These are phyloP conservation scores for Acanthopleura granulata DNA, from an alignment of 2,888 invertebrate species.

Conservation along the genomic window DNA sequence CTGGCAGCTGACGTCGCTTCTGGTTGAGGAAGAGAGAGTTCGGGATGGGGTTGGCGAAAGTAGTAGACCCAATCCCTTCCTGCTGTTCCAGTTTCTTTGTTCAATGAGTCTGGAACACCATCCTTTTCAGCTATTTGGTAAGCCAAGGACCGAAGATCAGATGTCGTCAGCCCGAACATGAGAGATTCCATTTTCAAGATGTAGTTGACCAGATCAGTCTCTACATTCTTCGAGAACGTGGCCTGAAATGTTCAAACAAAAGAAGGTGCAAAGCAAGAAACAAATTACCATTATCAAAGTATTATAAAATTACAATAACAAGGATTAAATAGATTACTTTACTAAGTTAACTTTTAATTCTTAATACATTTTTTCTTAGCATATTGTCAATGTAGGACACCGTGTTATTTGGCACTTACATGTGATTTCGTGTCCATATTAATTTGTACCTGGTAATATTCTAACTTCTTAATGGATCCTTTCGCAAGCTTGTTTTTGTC, in stretches of 20 bases:
- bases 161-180: slow-evolving; percentile 21
- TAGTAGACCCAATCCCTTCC: slow-evolving; percentile 25
- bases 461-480: too few species aligned
- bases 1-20: slow-evolving; percentile 23
- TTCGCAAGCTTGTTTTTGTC: too few species aligned
- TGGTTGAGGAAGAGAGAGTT: slow-evolving; percentile 21
- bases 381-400: too few species aligned
- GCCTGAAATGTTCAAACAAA: too few species aligned
- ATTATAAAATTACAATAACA: too few species aligned
- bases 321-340: not conserved
- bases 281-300: too few species aligned
- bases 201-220: too few species aligned
- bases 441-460: too few species aligned
- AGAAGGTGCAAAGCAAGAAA: too few species aligned
- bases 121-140: slow-evolving; percentile 23
- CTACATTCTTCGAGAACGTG: not conserved
- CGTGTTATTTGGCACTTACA: too few species aligned
- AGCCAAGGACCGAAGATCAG: slow-evolving; percentile 21
- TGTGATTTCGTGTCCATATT: too few species aligned
- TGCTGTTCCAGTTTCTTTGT: slow-evolving; percentile 21
- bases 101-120: slow-evolving; percentile 22
- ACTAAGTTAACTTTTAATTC: not conserved
- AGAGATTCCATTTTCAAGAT: slow-evolving; percentile 9
- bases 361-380: too few species aligned
- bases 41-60: slow-evolving; percentile 11